Percentiles rank a stretch among this genome's conserved stretches.
Conservation (phyloP, 2,797 vertebrate genomes). For the Odontamblyopus rebecca region DNA sequence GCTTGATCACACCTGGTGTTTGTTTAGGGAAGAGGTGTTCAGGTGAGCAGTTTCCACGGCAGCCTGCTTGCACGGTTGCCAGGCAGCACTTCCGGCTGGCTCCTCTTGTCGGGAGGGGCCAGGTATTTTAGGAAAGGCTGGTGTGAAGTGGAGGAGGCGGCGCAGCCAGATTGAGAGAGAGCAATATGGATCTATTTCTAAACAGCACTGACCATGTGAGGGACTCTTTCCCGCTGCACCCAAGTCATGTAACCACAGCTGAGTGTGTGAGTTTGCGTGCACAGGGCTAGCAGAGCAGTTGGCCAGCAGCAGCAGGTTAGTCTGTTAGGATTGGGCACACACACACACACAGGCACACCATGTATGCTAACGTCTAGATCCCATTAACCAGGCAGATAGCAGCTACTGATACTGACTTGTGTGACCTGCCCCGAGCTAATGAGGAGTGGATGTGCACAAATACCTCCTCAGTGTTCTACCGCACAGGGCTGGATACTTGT, state of each 20-base stretch:
- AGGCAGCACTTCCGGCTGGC: slow-evolving; percentile 71
- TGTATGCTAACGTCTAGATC: slow-evolving; percentile 25
- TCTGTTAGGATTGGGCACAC: slow-evolving; percentile 37
- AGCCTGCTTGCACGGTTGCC: slow-evolving; percentile 65
- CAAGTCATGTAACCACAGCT: slow-evolving; percentile 16
- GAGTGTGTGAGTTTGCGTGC: slow-evolving; percentile 6
- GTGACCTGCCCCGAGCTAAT: slow-evolving; percentile 19
- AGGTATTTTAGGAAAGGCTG: slow-evolving; percentile 70
- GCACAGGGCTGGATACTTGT: background rate
- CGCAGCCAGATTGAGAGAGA: slow-evolving; percentile 14
- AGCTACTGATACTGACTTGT: slow-evolving; percentile 35
- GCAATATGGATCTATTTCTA: slow-evolving; percentile 27
- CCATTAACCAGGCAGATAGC: slow-evolving; percentile 38
- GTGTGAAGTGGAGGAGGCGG: slow-evolving; percentile 54
- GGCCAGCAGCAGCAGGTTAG: slow-evolving; percentile 41
- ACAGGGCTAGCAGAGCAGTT: slow-evolving; percentile 34
- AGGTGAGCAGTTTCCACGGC: slow-evolving; percentile 69
- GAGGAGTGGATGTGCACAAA: slow-evolving; percentile 6
- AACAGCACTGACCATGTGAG: slow-evolving; percentile 19
- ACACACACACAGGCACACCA: background rate
- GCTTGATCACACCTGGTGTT: slow-evolving; percentile 38
- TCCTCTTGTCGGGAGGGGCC: slow-evolving; percentile 59
- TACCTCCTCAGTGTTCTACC: background rate
- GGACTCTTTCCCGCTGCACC: background rate
- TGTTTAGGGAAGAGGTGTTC: slow-evolving; percentile 62